Evolutionary conservation across 2,113 vertebrate species (phyloP), one percentile per base, ranked within the genome.

Genomic region (Circaetus gallicus): DNA sequence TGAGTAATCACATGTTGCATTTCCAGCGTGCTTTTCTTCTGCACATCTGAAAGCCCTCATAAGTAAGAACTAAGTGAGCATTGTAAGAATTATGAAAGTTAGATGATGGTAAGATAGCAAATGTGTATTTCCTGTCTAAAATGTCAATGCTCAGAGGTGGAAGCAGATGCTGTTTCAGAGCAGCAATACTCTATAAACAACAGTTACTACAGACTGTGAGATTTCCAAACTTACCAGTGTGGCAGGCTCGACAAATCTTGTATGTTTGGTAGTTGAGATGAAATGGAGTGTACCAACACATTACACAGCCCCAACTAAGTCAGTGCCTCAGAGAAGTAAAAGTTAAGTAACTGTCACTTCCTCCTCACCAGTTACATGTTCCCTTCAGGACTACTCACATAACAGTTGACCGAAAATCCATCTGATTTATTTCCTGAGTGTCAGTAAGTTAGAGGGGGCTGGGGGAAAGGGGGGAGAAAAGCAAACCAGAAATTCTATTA

Each of bases 391-490:
- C 40, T 38, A 4, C 53, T 70, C 52, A 9, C 4, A 1, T 16
- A 62, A 22, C 47, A 76, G 18, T 0, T 40, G 43, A 29, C 40
- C 45, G 43, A 62, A 77, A 93, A 16, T 12, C 53, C n/a, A 3
- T 34, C 63, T 61, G 40, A 28, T 49, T 53, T 36, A 19, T 17
- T 34, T 65, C 61, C 28, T 55, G 24, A 16, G 65, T 45, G 50
- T 4, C 63, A 62, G 55, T 47, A 47, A 59, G 11, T 9, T 69
- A 5, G n/a, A 22, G 45, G 3, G 2, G 7, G 50, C 14, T 29
- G 52, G 15, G 2, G 6, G 5, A 5, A 4, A 18, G 6, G 16
- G 15, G 13, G 13, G 4, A 6, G 7, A 11, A 31, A 56, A 40
- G 20, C 31, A 62, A 9, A 20, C 2, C 63, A 74, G 52, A 10